Evolutionary conservation across 2,888 invertebrate genomes (phyloP).

Genomic region (Xanthia togata): DNA sequence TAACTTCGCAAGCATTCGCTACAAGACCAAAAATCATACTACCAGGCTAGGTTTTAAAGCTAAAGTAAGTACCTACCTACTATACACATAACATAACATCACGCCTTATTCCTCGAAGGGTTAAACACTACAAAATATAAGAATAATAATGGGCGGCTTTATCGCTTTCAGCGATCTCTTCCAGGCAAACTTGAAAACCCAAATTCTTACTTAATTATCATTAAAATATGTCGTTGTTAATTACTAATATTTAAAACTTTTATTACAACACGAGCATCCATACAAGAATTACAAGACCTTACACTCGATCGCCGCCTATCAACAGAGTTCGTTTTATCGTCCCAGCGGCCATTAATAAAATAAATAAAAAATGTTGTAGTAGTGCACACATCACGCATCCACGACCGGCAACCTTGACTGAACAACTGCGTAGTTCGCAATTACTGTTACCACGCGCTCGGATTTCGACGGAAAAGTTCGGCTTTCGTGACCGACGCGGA

Average conservation of each 20-base stretch:
- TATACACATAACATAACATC: too few relatives aligned
- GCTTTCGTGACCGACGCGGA: background rate
- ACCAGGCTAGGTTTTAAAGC: too few relatives aligned
- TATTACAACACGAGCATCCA: conserved; percentile 17
- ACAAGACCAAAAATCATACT: too few relatives aligned
- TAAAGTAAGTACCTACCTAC: too few relatives aligned
- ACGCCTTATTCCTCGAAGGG: too few relatives aligned
- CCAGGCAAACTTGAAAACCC: too few relatives aligned
- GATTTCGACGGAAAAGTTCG: conserved; percentile 8
- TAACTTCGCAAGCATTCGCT: background rate
- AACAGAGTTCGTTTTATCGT: conserved; percentile 53
- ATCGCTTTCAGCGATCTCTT: too few relatives aligned
- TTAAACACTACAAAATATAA: too few relatives aligned
- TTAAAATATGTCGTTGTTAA: background rate
- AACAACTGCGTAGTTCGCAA: conserved; percentile 62
- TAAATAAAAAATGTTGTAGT: conserved; percentile 55
- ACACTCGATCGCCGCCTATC: conserved; percentile 39
- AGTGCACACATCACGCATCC: conserved; percentile 57
- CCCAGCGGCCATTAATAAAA: conserved; percentile 56
- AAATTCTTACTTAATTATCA: background rate
- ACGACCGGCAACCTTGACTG: conserved; percentile 58
- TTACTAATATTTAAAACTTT: conserved; percentile 17
- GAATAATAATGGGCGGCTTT: too few relatives aligned
- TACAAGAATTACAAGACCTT: conserved; percentile 22
- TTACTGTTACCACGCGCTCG: conserved; percentile 17